phyloP scores from a whole-genome alignment of 2,797 vertebrate species.

The Heliangelus exortis region DNA sequence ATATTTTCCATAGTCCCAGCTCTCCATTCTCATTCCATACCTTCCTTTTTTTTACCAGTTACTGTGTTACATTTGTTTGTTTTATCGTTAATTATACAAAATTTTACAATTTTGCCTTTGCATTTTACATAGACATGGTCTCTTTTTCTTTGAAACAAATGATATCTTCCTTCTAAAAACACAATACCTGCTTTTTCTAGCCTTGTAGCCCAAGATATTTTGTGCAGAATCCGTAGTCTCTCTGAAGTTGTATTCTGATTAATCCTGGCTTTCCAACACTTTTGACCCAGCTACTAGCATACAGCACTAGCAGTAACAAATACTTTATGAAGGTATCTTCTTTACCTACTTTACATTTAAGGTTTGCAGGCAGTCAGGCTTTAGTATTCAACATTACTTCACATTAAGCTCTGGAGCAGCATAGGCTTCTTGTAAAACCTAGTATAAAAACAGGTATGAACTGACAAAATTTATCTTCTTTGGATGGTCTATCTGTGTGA shows the following conservation, averaged over 20 bases:
- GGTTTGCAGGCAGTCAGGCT: background rate
- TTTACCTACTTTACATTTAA: background rate
- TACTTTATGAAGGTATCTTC: background rate
- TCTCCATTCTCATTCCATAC: background rate
- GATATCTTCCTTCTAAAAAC: background rate
- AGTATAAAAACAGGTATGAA: background rate
- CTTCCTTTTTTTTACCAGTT: accelerated
- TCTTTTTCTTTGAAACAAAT: background rate
- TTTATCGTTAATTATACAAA: background rate
- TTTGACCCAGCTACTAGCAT: background rate
- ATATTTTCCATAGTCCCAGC: background rate
- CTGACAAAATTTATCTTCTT: background rate
- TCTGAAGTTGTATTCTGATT: background rate
- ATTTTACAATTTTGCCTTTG: background rate
- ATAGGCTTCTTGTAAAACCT: background rate
- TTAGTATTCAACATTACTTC: background rate
- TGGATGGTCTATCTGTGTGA: background rate
- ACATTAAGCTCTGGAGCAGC: background rate
- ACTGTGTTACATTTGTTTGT: background rate
- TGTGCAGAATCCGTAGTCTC: background rate
- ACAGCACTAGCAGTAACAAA: background rate
- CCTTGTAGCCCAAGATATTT: background rate
- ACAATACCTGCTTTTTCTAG: background rate
- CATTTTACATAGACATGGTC: background rate
- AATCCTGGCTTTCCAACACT: background rate